Conservation (phyloP, 2,888 invertebrate genomes). For the Lasioglossum pauxillum region DNA sequence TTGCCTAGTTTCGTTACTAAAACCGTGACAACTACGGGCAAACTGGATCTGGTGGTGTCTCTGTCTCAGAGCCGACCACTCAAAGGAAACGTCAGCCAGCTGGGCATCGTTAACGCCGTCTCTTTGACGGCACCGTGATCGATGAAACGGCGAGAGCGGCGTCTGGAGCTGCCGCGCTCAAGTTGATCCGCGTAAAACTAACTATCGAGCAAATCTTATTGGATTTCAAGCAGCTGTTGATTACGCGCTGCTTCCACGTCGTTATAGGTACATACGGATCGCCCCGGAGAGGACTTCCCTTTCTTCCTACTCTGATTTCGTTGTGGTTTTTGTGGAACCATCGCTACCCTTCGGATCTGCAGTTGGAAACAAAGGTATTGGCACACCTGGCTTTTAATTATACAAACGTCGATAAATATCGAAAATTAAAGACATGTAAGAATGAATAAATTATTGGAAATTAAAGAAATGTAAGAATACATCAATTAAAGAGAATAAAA, state of each 20-base stretch:
- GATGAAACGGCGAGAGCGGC: slow-evolving; percentile 61
- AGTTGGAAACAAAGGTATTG: too few species aligned
- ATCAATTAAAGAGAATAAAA: neutral
- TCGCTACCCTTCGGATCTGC: too few species aligned
- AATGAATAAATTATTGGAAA: too few species aligned
- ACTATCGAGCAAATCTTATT: slow-evolving; percentile 17
- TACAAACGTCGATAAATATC: too few species aligned
- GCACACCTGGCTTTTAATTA: too few species aligned
- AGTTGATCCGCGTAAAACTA: slow-evolving; percentile 16
- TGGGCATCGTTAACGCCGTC: slow-evolving; percentile 53
- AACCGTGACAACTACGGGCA: slow-evolving; percentile 39
- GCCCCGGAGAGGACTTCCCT: neutral
- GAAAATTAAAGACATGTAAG: too few species aligned
- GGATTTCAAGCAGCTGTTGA: slow-evolving; percentile 19
- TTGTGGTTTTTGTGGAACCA: neutral
- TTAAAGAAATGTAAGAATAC: too few species aligned
- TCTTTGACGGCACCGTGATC: slow-evolving; percentile 62
- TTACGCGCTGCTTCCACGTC: neutral
- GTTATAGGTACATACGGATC: neutral
- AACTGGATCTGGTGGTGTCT: slow-evolving; percentile 25
- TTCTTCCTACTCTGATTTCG: neutral
- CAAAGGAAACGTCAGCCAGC: slow-evolving; percentile 54
- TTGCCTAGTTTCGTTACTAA: neutral
- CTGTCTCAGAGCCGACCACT: slow-evolving; percentile 39
- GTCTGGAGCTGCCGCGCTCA: slow-evolving; percentile 40